Evolutionary conservation across 2,888 invertebrate species (phyloP).

Genomic region (Tachina lurida): DNA sequence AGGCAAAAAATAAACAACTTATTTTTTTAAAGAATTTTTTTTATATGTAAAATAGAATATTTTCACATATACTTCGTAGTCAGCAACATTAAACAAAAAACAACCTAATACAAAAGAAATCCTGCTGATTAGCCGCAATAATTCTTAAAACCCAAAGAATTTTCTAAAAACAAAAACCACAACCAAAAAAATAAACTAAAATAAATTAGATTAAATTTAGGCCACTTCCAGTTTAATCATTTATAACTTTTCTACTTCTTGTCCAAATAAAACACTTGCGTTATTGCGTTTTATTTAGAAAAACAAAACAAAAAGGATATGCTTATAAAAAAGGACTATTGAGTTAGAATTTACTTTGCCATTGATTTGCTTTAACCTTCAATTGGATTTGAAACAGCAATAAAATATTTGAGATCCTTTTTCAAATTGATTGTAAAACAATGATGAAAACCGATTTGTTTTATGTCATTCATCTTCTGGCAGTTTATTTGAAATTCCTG

Average conservation of each 20-base stretch:
- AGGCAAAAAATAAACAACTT: no score
- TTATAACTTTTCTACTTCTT: conserved; percentile 6
- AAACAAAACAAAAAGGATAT: neutral
- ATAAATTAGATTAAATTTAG: no score
- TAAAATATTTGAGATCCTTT: conserved; percentile 45
- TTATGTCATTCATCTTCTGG: conserved; percentile 30
- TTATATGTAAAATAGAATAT: no score
- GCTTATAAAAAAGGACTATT: neutral
- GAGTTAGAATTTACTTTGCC: conserved; percentile 12
- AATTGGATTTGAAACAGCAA: conserved; percentile 24
- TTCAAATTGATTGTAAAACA: conserved; percentile 53
- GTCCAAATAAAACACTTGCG: neutral
- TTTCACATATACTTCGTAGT: no score
- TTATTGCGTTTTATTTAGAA: neutral
- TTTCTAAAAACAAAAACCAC: neutral
- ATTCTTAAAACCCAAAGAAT: no score
- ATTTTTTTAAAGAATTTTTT: no score
- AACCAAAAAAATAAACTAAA: no score
- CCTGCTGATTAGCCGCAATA: no score
- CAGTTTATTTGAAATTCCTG: conserved; percentile 1
- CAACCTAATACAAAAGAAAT: no score
- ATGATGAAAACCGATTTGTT: conserved; percentile 37
- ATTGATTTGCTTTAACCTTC: conserved; percentile 28
- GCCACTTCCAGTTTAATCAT: neutral
- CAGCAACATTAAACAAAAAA: no score